Evolutionary conservation across 2,797 vertebrate genomes (phyloP).

Genomic region (Chelmon rostratus): DNA sequence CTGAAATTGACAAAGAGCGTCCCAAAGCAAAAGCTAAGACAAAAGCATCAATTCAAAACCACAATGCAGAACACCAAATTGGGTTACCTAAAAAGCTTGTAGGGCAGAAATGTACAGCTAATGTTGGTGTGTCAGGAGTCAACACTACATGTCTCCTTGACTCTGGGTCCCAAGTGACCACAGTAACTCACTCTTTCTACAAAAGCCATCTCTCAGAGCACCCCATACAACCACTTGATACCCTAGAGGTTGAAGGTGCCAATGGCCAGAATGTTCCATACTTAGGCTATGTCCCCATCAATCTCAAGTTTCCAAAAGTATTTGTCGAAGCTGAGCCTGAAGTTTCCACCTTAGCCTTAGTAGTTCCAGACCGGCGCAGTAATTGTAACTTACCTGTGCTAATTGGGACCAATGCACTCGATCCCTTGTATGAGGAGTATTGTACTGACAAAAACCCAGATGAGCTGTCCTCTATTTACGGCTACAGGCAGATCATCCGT

Average conservation of each 20-base stretch:
- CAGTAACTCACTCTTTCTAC: not conserved
- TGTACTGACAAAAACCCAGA: not conserved
- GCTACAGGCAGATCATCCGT: not conserved
- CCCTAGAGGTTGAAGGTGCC: not conserved
- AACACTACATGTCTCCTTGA: not conserved
- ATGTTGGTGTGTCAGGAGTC: not conserved
- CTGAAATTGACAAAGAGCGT: not conserved
- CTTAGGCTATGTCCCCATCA: not conserved
- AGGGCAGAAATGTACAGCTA: not conserved
- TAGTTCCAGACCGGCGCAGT: not conserved
- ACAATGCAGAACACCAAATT: not conserved
- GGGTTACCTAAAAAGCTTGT: not conserved
- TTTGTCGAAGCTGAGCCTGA: not conserved
- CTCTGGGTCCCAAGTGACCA: not conserved
- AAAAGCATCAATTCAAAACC: not conserved
- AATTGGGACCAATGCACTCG: not conserved
- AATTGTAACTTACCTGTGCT: slow-evolving; percentile 3
- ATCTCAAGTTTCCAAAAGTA: not conserved
- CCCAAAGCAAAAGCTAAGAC: too few relatives aligned
- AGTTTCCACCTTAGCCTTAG: not conserved
- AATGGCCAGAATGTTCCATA: not conserved
- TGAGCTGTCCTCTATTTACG: not conserved
- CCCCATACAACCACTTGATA: not conserved
- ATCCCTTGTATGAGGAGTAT: not conserved
- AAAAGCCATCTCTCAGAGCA: not conserved